Base-by-base conservation (phyloP, 2,888 invertebrate species). In the Ctena decussata region DNA sequence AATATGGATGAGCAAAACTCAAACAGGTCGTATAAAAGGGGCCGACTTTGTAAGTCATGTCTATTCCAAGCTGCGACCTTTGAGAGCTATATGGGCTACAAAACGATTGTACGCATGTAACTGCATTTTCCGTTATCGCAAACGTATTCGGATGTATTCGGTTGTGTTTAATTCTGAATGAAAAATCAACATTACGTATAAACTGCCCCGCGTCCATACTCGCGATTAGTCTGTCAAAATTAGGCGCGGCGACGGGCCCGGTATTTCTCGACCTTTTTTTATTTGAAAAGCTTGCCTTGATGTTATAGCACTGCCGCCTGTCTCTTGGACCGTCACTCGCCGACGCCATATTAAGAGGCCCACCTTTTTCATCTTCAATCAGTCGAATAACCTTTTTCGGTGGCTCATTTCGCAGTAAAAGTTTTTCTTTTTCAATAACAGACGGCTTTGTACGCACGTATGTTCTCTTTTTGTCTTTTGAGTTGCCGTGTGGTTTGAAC, bases 41-140 rank as follows among this genome's bases (percentile, higher is more conserved):
- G 18, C 82, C 77, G 41, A 82, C 78, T 70, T 82, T 82, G 24
- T 82, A 82, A n/a, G 84, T 77, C 77, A 82, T 71, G 24, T 84
- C 80, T 78, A 84, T 76, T 5, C 65, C 80, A 53, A 80, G 80
- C 77, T 84, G 84, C 24, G 80, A 53, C 46, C 72, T 80, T 21
- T 37, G n/a, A 35, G 32, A 27, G 32, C 74, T 65, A n/a, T 44
- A 27, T 41, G 75, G 72, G 46, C 30, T 72, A 65, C 84, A 84
- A 46, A 76, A 84, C 60, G 65, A 76, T 73, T 84, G 75, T 49
- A 74, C 72, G 71, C 72, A 76, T 24, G 27, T 84, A 30, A 84
- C 18, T 32, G 27, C 37, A 65, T 76, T 79, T n/a, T 70, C 44
- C 32, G 76, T 71, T 30, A 69, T 69, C 15, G 79, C 46, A 46